Percentiles rank a stretch among this genome's conserved stretches.
These are phyloP conservation scores for Plutella xylostella DNA, from an alignment of 2,888 invertebrate genomes.

Conservation along the genomic window DNA sequence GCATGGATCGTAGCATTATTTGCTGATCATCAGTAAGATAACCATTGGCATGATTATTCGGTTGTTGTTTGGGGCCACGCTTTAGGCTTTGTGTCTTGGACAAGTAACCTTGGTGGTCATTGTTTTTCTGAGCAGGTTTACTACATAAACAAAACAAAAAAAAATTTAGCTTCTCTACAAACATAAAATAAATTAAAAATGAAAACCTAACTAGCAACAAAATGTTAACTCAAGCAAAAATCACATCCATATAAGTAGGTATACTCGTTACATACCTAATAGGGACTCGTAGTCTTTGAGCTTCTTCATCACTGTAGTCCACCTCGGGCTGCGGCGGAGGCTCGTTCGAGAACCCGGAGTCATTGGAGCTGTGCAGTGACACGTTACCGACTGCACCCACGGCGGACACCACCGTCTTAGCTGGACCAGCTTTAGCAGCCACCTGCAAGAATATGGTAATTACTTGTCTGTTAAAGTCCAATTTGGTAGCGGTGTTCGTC, in stretches of 20 bases:
- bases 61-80: slow-evolving; percentile 45
- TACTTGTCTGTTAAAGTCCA: no score
- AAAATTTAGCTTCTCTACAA: slow-evolving; percentile 16
- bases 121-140: slow-evolving; percentile 50
- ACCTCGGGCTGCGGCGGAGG: slow-evolving; percentile 89
- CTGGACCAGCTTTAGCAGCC: slow-evolving; percentile 54
- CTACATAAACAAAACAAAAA: slow-evolving; percentile 41
- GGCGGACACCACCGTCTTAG: slow-evolving; percentile 56
- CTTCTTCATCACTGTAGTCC: slow-evolving; percentile 92
- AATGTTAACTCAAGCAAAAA: slow-evolving; percentile 24
- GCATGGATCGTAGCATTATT: slow-evolving; percentile 56
- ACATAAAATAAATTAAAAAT: slow-evolving; percentile 26
- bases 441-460: no score
- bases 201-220: slow-evolving; percentile 24
- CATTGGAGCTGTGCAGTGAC: slow-evolving; percentile 90
- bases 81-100: slow-evolving; percentile 62
- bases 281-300: slow-evolving; percentile 71
- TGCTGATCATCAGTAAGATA: slow-evolving; percentile 71
- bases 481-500: no score
- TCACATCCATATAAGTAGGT: slow-evolving; percentile 15
- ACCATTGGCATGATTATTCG: slow-evolving; percentile 45
- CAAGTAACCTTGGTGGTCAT: slow-evolving; percentile 49
- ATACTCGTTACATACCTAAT: slow-evolving; percentile 62
- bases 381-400: slow-evolving; percentile 75
- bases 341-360: slow-evolving; percentile 92